Evolutionary conservation across 2,113 vertebrate species (phyloP).

Genomic region (Trematomus loennbergii): DNA sequence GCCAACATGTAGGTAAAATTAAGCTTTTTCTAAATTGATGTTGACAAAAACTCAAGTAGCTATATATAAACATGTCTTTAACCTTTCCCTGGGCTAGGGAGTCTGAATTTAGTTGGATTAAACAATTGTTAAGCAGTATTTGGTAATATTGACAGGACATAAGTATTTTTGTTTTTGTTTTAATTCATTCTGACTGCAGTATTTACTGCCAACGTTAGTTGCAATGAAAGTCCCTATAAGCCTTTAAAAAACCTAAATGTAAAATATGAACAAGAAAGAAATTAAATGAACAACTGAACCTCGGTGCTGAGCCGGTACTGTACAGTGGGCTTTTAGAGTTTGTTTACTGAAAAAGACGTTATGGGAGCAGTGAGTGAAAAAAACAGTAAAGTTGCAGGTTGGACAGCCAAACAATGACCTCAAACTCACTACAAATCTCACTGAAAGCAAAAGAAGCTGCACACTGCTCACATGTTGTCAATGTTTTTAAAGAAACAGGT

Average conservation of each 20-base stretch:
- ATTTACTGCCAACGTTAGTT: too few relatives aligned
- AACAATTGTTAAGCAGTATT: background rate
- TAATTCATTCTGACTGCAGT: too few relatives aligned
- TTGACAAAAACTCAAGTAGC: background rate
- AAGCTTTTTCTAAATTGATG: background rate
- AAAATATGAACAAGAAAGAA: background rate
- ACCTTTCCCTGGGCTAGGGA: too few relatives aligned
- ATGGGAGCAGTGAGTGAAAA: background rate
- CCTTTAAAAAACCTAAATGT: too few relatives aligned
- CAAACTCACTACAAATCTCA: background rate
- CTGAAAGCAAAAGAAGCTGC: background rate
- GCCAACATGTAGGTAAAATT: background rate
- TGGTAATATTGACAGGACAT: background rate
- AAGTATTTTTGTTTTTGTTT: too few relatives aligned
- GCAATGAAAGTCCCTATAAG: too few relatives aligned
- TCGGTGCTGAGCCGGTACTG: background rate
- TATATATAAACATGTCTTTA: background rate
- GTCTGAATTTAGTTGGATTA: background rate
- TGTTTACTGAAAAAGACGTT: background rate
- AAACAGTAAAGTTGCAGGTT: background rate
- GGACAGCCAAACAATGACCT: background rate
- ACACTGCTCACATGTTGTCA: too few relatives aligned
- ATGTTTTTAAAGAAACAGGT: too few relatives aligned
- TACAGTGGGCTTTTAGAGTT: background rate
- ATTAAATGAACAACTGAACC: background rate